A percentile compares a stretch with the other conserved stretches of the same genome.
Evolutionary conservation across 2,113 vertebrate genomes (phyloP).

Genomic region (Albula glossodonta): DNA sequence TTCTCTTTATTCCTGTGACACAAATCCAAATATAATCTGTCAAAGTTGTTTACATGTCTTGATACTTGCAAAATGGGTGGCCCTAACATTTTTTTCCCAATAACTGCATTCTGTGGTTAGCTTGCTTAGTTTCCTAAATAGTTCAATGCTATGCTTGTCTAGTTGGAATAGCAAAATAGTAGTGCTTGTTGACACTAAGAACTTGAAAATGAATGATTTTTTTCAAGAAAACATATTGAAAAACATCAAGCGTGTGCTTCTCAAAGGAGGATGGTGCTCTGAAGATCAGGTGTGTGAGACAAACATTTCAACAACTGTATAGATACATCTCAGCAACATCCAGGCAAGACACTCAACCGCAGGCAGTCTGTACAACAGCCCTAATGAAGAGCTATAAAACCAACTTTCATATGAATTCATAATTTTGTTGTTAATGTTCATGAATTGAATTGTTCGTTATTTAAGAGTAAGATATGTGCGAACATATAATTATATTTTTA

Average conservation of each 20-base stretch:
- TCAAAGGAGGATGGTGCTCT: not conserved
- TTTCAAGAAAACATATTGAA: not conserved
- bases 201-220: not conserved
- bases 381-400: too few relatives aligned
- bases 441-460: too few relatives aligned
- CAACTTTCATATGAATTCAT: too few relatives aligned
- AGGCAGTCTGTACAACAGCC: not conserved
- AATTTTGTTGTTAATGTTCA: too few relatives aligned
- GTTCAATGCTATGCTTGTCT: not conserved
- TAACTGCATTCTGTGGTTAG: not conserved
- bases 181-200: not conserved
- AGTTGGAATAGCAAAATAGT: slow-evolving; percentile 20
- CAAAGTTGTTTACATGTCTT: slow-evolving; percentile 11
- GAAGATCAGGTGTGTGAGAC: not conserved
- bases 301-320: not conserved
- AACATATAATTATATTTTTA: too few relatives aligned
- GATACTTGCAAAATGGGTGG: not conserved
- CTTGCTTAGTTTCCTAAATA: not conserved
- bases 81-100: not conserved
- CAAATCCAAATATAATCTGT: slow-evolving; percentile 8
- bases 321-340: not conserved
- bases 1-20: not conserved
- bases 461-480: too few relatives aligned
- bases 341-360: not conserved
- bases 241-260: not conserved